phyloP scores from a whole-genome alignment of 2,797 vertebrate genomes.

The Champsocephalus gunnari region DNA sequence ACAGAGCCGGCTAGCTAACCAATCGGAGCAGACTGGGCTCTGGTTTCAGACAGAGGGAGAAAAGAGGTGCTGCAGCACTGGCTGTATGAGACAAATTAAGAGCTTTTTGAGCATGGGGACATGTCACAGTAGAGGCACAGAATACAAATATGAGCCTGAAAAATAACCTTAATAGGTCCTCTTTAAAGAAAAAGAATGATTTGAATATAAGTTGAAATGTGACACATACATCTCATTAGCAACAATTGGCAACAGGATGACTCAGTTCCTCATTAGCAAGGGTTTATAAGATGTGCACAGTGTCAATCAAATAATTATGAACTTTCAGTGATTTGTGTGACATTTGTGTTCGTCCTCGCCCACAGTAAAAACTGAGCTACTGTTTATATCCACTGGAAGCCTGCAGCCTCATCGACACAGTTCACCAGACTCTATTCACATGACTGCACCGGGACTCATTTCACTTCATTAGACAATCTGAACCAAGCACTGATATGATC shows the following conservation, averaged over 20 bases:
- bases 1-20: no score
- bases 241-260: slow-evolving; percentile 9
- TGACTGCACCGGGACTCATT: neutral
- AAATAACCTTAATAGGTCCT: no score
- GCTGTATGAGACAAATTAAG: no score
- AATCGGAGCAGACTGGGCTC: no score
- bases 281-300: neutral
- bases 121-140: no score
- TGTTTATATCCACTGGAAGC: slow-evolving; percentile 8
- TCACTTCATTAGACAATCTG: slow-evolving; percentile 8
- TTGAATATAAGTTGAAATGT: neutral
- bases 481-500: neutral
- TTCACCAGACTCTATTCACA: slow-evolving; percentile 15
- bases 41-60: no score
- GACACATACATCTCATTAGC: slow-evolving; percentile 14
- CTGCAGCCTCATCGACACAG: slow-evolving; percentile 26
- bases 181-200: neutral
- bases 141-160: no score
- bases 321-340: slow-evolving; percentile 18
- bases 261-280: slow-evolving; percentile 37
- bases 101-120: no score
- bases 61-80: no score
- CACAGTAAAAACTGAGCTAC: neutral
- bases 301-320: neutral
- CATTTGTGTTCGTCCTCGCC: slow-evolving; percentile 14